Evolutionary conservation across 2,113 vertebrate genomes (phyloP), one percentile per base, ranked within the genome.

Genomic region (Scomber colias): DNA sequence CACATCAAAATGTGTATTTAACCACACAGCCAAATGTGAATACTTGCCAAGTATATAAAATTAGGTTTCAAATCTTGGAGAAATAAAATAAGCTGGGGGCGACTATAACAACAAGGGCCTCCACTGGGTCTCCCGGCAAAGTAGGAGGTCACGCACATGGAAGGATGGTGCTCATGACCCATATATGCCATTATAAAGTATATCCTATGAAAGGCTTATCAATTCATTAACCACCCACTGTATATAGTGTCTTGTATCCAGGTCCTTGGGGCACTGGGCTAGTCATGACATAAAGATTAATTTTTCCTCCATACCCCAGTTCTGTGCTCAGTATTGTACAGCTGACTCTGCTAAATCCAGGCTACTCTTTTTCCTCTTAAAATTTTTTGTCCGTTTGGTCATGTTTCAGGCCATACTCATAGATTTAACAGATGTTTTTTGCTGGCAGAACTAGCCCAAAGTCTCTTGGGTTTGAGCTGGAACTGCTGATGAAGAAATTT

Each of bases 351-450:
- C 57, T 74, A 54, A 87, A 88, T 72, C 55, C 13, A 1, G 69
- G 46, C 24, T 81, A 60, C 54, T 77, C 24, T 74, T 67, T 75
- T 81, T 83, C 46, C 35, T 31, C 21, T 53, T 15, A n/a, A 89
- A 77, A 62, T 50, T 68, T 56, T 60, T 7, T 62, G 59, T 49
- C 57, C 66, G 67, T 79, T 90, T 81, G 82, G 84, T 83, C 83
- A 72, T 65, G 59, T 86, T 87, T 81, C 61, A 80, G 79, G 77
- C 82, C 51, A 5, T 40, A 64, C 66, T 88, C 73, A 78, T 79
- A 75, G 65, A 84, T 88, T 80, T 81, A 85, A 75, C 90, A 91
- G 90, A 92, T 91, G 84, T 88, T 83, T 82, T 27, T 77, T 76
- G 73, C 83, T 87, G 80, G 84, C 82, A 82, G 87, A 77, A 84